Evolutionary conservation across 2,888 invertebrate genomes (phyloP), one percentile per base, ranked within the genome.

Genomic region (Drosophila stalkeri): DNA sequence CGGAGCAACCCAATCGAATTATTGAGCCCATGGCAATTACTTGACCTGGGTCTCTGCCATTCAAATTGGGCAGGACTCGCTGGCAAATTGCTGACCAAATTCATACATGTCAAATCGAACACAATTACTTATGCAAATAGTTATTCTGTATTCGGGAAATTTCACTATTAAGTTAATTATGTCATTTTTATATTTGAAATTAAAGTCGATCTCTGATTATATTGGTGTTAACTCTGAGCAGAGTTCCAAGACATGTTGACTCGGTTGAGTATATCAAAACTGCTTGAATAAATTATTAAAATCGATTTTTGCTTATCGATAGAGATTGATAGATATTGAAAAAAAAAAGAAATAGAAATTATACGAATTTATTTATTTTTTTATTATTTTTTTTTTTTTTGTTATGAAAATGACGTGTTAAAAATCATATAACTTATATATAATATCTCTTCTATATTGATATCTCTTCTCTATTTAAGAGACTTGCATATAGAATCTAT

Each of bases 21-120:
- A 75, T 75, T 59, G 63, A 54, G 46, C 68, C 18, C 49, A 27
- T 27, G 49, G 56, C 65, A 64, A 65, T 72, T 69, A 66, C 60
- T 64, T 72, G 57, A 66, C 51, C 60, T 35, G 20, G 8, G 23
- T 18, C 20, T 14, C 63, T n/a, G n/a, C 47, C 33, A 39, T 12
- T 54, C 59, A 16, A 60, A 49, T 57, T 61, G 56, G 39, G 43
- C 54, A 18, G 57, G 14, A 18, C 35, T 11, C 18, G 14, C 60
- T 14, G 39, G 3, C 11, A 55, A 41, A 39, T 55, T 41, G 41
- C 55, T n/a, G 41, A 18, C 55, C 31, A 55, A 55, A 39, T 55
- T 41, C 20, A 41, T 55, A 9, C 16, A 20, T 39, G 49, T 39
- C 31, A 39, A 60, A 16, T 18, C 49, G 39, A 27, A 41, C 27